Evolutionary conservation across 2,797 vertebrate genomes (phyloP).

Genomic region (Sparidentex hasta): DNA sequence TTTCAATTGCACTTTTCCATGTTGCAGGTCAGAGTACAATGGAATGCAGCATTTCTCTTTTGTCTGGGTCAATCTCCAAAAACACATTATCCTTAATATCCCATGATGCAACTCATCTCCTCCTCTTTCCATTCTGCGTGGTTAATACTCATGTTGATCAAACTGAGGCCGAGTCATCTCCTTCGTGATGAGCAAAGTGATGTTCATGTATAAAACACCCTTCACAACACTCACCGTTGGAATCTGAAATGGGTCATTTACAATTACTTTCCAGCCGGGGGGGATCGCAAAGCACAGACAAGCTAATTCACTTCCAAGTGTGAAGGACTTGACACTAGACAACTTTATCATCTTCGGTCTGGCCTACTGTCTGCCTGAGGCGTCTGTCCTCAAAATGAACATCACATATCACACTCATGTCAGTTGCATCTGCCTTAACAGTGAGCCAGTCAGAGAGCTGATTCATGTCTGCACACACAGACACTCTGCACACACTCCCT

Average conservation of each 20-base stretch:
- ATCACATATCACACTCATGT: constrained; percentile 43
- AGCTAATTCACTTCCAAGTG: not conserved
- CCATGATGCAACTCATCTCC: not conserved
- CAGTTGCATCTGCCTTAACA: constrained; percentile 31
- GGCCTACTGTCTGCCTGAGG: constrained; percentile 25
- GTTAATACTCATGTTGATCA: not conserved
- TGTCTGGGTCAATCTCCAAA: not conserved
- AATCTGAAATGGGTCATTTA: constrained; percentile 3
- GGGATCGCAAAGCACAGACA: not conserved
- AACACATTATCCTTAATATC: not conserved
- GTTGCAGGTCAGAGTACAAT: too few relatives aligned
- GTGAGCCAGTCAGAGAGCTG: constrained; percentile 27
- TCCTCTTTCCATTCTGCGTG: not conserved
- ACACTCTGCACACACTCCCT: constrained; percentile 11
- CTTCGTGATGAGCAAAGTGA: not conserved
- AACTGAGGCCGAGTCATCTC: not conserved
- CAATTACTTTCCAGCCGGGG: not conserved
- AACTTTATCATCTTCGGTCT: constrained; percentile 33
- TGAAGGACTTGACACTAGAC: constrained; percentile 23
- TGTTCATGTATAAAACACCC: not conserved
- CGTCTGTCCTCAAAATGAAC: constrained; percentile 26
- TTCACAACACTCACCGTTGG: not conserved
- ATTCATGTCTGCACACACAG: constrained; percentile 50
- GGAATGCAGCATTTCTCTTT: too few relatives aligned
- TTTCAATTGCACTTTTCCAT: too few relatives aligned